phyloP scores from a whole-genome alignment of 2,113 vertebrate genomes.

The Oncorhynchus nerka region DNA sequence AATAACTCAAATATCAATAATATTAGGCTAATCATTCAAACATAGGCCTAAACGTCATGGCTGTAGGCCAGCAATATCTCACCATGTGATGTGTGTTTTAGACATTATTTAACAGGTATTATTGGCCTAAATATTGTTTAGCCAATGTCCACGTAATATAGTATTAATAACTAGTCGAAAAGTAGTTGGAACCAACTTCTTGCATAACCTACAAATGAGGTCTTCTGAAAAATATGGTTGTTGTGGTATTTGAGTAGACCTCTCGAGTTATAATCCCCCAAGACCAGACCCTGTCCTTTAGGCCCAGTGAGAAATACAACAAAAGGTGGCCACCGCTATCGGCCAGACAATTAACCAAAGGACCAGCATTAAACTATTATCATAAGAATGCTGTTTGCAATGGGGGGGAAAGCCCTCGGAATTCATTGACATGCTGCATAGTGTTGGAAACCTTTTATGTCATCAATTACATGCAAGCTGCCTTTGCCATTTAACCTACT shows the following conservation, averaged over 20 bases:
- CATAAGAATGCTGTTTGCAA: conserved; percentile 75
- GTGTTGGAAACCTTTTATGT: conserved; percentile 64
- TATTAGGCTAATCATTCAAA: neutral
- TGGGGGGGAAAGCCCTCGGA: conserved; percentile 54
- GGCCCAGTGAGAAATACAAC: conserved; percentile 60
- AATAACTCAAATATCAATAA: neutral
- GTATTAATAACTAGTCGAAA: neutral
- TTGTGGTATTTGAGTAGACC: conserved; percentile 41
- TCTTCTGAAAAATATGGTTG: conserved; percentile 18
- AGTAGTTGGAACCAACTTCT: conserved; percentile 1
- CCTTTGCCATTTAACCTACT: conserved; percentile 54
- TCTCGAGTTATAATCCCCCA: conserved; percentile 59
- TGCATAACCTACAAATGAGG: conserved; percentile 29
- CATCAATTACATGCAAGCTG: conserved; percentile 61
- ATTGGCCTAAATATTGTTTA: neutral
- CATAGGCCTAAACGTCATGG: neutral
- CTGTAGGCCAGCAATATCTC: neutral
- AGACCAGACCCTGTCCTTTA: conserved; percentile 54
- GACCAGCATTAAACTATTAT: conserved; percentile 75
- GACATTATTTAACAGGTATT: neutral
- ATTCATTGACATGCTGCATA: conserved; percentile 59
- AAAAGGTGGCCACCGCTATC: conserved; percentile 73
- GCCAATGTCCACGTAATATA: neutral
- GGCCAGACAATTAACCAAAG: conserved; percentile 74
- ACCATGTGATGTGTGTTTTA: neutral